phyloP scores from a whole-genome alignment of 2,113 vertebrate genomes.

The Platanista minor region DNA sequence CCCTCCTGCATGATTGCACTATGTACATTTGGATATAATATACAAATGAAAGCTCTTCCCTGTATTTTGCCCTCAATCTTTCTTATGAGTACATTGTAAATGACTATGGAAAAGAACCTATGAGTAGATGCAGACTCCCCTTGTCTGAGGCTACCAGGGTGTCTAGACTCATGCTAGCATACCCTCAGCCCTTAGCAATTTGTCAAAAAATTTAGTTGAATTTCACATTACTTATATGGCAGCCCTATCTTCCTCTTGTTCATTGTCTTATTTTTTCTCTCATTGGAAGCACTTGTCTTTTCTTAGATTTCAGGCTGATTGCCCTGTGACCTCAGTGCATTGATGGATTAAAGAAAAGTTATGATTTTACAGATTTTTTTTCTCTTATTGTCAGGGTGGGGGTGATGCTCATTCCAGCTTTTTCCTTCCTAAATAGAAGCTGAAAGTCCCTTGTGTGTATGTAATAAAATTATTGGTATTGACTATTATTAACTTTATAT shows the following conservation, averaged over 20 bases:
- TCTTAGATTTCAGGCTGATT: neutral
- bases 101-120: neutral
- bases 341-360: neutral
- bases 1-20: accelerated
- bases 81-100: neutral
- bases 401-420: neutral
- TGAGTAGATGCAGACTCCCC: neutral
- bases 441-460: neutral
- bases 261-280: neutral
- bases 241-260: neutral
- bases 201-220: neutral
- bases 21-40: neutral
- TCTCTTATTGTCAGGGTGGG: neutral
- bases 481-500: neutral
- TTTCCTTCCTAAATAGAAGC: neutral
- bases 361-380: neutral
- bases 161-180: neutral
- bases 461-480: neutral
- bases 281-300: neutral
- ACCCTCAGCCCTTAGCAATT: neutral
- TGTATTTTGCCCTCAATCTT: neutral
- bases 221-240: neutral
- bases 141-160: neutral
- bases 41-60: neutral
- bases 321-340: neutral